Percentiles rank a stretch among this genome's conserved stretches.
Conservation (phyloP, 2,113 vertebrate genomes). For the Struthidea cinerea region DNA sequence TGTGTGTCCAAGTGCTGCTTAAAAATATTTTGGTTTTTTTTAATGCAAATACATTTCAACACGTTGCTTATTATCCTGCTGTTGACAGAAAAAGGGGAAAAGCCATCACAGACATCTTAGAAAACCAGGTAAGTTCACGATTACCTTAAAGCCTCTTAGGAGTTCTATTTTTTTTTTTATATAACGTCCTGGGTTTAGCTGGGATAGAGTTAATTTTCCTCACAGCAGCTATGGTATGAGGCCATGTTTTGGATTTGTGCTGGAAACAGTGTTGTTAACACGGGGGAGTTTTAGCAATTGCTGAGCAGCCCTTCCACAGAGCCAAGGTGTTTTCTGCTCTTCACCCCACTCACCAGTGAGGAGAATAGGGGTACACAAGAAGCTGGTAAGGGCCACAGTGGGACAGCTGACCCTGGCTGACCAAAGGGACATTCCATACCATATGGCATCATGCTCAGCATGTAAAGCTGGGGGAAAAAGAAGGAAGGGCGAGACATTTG, state of each 20-base stretch:
- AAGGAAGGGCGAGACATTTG: not conserved
- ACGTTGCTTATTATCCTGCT: not conserved
- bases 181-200: not conserved
- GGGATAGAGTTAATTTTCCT: not conserved
- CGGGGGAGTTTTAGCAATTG: not conserved
- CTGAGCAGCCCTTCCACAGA: not conserved
- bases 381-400: not conserved
- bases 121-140: not conserved
- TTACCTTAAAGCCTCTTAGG: not conserved
- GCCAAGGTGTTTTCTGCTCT: not conserved
- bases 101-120: not conserved
- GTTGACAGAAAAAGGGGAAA: not conserved
- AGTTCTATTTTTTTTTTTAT: not conserved
- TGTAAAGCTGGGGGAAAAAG: not conserved
- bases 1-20: not conserved
- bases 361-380: not conserved
- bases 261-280: not conserved
- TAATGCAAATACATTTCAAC: not conserved
- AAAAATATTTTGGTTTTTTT: not conserved
- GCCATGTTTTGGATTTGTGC: not conserved
- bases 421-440: no score
- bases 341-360: accelerated
- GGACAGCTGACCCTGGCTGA: not conserved
- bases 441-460: not conserved
- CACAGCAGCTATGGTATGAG: not conserved